A percentile compares a stretch with the other conserved stretches of the same genome.
These are phyloP conservation scores for Alauda arvensis DNA, from an alignment of 2,797 vertebrate species.

Conservation along the genomic window DNA sequence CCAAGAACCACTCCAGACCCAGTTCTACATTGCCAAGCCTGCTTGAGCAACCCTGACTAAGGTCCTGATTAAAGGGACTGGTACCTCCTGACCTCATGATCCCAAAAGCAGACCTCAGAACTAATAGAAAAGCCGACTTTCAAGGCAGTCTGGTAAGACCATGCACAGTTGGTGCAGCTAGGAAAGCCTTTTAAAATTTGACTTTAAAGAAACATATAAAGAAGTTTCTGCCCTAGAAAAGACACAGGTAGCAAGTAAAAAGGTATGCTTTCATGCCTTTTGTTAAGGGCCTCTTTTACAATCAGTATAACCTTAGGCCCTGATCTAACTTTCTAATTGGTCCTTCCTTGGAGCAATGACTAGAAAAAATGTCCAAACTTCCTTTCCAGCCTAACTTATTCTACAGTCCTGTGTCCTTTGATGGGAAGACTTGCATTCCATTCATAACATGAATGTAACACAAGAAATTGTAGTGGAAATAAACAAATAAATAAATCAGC, in stretches of 20 bases:
- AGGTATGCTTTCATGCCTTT: neutral
- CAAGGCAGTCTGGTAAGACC: neutral
- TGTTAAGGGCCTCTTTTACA: neutral
- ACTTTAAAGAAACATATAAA: neutral
- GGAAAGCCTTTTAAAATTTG: neutral
- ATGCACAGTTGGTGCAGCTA: neutral
- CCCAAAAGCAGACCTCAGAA: neutral
- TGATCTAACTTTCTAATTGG: neutral
- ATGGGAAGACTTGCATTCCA: neutral
- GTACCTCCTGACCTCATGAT: rapidly evolving
- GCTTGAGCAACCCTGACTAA: too few relatives aligned
- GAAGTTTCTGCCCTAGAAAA: neutral
- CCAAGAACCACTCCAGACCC: neutral
- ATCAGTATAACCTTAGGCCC: neutral
- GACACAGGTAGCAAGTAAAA: neutral
- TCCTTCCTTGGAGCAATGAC: neutral
- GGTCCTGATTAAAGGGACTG: too few relatives aligned
- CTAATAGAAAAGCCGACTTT: neutral
- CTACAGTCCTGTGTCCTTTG: neutral
- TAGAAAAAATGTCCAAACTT: neutral
- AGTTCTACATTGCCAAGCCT: neutral
- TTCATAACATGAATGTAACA: neutral
- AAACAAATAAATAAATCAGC: neutral
- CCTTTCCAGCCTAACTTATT: neutral
- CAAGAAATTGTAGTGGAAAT: neutral